phyloP scores from a whole-genome alignment of 2,888 invertebrate species.

The Sphinx pinastri region DNA sequence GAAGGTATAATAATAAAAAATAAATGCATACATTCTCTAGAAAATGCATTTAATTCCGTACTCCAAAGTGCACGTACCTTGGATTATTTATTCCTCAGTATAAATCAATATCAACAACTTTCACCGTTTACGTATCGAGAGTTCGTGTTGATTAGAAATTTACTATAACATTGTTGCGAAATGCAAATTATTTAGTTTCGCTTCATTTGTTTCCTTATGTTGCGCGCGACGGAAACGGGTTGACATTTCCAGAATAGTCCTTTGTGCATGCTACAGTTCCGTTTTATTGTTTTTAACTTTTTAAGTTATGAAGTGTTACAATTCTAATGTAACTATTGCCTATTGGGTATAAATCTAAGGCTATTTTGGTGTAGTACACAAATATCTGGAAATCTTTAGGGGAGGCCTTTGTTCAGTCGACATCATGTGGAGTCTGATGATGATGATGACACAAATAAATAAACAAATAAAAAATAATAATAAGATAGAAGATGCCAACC shows the following conservation, averaged over 20 bases:
- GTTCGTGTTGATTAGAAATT: conserved; percentile 25
- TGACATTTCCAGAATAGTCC: conserved; percentile 74
- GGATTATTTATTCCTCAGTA: background rate
- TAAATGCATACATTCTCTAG: background rate
- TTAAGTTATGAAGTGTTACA: conserved; percentile 9
- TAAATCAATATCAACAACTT: conserved; percentile 16
- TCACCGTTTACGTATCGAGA: conserved; percentile 15
- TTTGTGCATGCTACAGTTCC: conserved; percentile 62
- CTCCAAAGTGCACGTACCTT: background rate
- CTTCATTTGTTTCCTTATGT: conserved; percentile 67
- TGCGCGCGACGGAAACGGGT: conserved; percentile 64
- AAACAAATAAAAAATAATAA: too few relatives aligned
- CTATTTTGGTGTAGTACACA: background rate
- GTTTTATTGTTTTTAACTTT: conserved; percentile 43
- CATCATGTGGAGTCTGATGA: too few relatives aligned
- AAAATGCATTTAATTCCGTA: background rate
- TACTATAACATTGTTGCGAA: conserved; percentile 38
- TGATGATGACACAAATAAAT: background rate
- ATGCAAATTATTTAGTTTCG: conserved; percentile 63
- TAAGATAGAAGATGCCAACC: too few relatives aligned
- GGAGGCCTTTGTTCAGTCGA: too few relatives aligned
- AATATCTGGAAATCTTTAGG: background rate
- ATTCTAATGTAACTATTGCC: background rate
- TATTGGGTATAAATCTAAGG: too few relatives aligned
- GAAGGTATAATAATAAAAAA: background rate